Conservation (phyloP, 2,797 vertebrate species). For the Sebastes steindachneri region DNA sequence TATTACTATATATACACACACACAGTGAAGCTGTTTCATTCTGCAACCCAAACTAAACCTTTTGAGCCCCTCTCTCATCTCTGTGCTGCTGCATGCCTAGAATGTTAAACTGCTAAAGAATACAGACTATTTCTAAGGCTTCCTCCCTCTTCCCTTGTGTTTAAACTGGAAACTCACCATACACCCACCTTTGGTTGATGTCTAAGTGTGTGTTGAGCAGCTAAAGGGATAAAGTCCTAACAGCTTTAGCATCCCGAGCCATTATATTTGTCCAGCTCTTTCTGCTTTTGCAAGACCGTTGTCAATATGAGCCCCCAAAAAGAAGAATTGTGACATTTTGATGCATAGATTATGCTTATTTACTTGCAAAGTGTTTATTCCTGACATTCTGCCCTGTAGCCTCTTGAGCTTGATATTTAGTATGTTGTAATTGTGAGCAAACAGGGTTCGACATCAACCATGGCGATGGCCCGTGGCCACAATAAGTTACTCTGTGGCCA, state of each 20-base stretch:
- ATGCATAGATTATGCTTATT: slow-evolving; percentile 14
- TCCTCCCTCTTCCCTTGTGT: slow-evolving; percentile 53
- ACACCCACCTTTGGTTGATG: slow-evolving; percentile 64
- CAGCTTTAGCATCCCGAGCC: slow-evolving; percentile 36
- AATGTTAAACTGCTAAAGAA: slow-evolving; percentile 76
- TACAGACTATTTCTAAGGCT: slow-evolving; percentile 64
- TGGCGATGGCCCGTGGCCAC: no score
- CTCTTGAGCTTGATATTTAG: slow-evolving; percentile 44
- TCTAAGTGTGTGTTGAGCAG: slow-evolving; percentile 56
- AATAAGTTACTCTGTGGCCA: no score
- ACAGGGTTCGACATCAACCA: no score
- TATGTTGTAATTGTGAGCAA: slow-evolving; percentile 22
- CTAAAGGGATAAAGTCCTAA: slow-evolving; percentile 49
- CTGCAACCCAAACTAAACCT: slow-evolving; percentile 73
- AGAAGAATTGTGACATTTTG: slow-evolving; percentile 12
- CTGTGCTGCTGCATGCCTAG: slow-evolving; percentile 63
- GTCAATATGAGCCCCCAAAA: neutral
- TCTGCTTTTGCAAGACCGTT: slow-evolving; percentile 23
- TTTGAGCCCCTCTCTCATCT: slow-evolving; percentile 67
- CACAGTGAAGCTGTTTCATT: slow-evolving; percentile 57
- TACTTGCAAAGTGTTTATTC: slow-evolving; percentile 21
- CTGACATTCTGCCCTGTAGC: neutral
- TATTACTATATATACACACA: slow-evolving; percentile 50
- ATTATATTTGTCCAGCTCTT: slow-evolving; percentile 32
- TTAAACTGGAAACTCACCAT: slow-evolving; percentile 70